These are phyloP conservation scores for Aphaenogaster rudis DNA, from an alignment of 1,140 invertebrate genomes.

Conservation along the genomic window DNA sequence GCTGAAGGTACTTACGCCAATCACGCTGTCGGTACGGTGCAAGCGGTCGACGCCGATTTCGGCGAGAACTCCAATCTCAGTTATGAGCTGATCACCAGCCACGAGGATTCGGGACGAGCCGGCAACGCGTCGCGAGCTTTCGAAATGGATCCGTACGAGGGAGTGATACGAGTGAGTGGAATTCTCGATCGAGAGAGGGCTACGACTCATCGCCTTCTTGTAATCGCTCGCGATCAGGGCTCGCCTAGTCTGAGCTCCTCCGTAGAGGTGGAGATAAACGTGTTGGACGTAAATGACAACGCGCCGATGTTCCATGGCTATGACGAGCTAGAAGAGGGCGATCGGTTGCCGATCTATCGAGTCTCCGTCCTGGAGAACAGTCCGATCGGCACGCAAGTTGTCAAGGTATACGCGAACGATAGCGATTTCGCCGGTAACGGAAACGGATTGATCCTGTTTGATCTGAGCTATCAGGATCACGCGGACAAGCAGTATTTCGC, in stretches of 20 bases:
- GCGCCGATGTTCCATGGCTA: conserved; percentile 91
- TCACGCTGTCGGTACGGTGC: conserved; percentile 91
- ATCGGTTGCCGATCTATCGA: conserved; percentile 90
- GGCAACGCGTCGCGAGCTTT: conserved; percentile 54
- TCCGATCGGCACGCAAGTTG: conserved; percentile 90
- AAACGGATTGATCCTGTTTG: conserved; percentile 93
- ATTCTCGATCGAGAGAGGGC: conserved; percentile 92
- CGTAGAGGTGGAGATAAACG: conserved; percentile 93
- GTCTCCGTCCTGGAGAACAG: conserved; percentile 90
- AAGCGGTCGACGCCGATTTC: conserved; percentile 92
- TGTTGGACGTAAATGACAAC: conserved; percentile 94
- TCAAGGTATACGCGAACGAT: conserved; percentile 93
- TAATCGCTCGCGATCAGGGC: conserved; percentile 93
- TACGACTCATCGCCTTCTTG: conserved; percentile 91
- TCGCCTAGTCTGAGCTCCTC: conserved; percentile 89
- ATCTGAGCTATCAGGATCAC: conserved; percentile 87
- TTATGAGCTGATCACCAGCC: conserved; percentile 88
- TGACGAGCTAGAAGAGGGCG: conserved; percentile 86
- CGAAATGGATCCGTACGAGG: conserved; percentile 80
- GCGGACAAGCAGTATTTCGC: conserved; percentile 90
- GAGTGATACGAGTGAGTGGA: conserved; percentile 92
- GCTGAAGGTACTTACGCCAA: conserved; percentile 92
- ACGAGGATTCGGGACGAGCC: neutral
- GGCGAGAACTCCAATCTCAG: conserved; percentile 92
- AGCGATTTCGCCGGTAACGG: conserved; percentile 94